Conservation (phyloP, 2,113 vertebrate genomes). For the Corydoras maculifer region DNA sequence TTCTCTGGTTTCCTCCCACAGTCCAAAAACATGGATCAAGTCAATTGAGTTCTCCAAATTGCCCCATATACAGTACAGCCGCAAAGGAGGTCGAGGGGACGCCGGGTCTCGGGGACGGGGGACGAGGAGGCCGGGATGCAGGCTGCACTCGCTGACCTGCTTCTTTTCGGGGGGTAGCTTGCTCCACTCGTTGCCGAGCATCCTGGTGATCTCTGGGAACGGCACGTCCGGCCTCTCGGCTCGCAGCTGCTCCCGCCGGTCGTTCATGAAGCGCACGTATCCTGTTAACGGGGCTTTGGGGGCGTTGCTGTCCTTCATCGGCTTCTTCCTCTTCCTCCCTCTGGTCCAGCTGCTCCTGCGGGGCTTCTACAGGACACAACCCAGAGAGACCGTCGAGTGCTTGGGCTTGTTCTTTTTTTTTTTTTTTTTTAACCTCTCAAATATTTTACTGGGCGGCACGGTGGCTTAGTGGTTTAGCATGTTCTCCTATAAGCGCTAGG, state of each 20-base stretch:
- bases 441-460: no score
- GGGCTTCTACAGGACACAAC: conserved; percentile 65
- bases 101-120: no score
- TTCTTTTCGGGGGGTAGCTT: conserved; percentile 93
- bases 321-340: conserved; percentile 96
- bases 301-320: conserved; percentile 90
- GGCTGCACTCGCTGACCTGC: conserved; percentile 66
- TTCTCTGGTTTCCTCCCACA: no score
- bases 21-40: no score
- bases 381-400: not conserved
- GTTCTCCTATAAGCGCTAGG: no score
- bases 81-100: no score
- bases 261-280: conserved; percentile 98
- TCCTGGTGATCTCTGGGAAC: conserved; percentile 97
- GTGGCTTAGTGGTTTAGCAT: no score
- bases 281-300: conserved; percentile 95
- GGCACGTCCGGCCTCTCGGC: conserved; percentile 92
- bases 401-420: not conserved
- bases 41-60: no score
- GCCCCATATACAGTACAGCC: no score
- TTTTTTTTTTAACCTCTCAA: no score
- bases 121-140: no score
- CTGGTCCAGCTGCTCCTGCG: conserved; percentile 92
- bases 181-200: conserved; percentile 98
- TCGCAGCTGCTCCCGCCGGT: conserved; percentile 90